Conservation (phyloP, 2,113 vertebrate genomes). For the Gymnogyps californianus region DNA sequence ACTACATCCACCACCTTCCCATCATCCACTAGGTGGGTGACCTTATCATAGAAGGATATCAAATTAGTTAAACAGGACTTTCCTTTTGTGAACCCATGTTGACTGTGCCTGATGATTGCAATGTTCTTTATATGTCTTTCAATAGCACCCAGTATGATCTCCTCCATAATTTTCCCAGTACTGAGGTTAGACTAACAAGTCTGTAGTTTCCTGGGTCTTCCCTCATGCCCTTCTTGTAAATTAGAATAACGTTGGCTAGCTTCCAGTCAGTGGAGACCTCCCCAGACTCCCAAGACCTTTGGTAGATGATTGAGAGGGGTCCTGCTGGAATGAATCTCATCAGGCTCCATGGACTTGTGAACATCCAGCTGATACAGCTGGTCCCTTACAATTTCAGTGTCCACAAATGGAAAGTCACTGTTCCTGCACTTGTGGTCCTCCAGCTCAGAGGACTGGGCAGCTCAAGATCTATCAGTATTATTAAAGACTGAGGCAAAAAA, state of each 20-base stretch:
- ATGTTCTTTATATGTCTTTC: neutral
- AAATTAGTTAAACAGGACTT: neutral
- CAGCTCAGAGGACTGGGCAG: fast-evolving
- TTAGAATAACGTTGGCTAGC: neutral
- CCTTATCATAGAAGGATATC: neutral
- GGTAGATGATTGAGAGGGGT: neutral
- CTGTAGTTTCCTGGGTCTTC: neutral
- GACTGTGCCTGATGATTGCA: neutral
- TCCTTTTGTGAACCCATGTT: neutral
- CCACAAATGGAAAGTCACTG: neutral
- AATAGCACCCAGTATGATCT: too few relatives aligned
- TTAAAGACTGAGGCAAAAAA: neutral
- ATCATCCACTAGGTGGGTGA: neutral
- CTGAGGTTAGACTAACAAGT: neutral
- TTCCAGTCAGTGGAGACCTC: neutral
- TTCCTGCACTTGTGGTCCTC: neutral
- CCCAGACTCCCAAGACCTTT: neutral
- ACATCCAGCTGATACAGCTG: neutral
- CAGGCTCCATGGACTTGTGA: neutral
- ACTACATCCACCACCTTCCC: neutral
- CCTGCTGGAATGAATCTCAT: neutral
- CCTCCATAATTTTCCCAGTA: neutral
- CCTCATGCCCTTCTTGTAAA: neutral
- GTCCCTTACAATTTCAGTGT: neutral
- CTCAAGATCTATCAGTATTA: neutral